Conservation (phyloP, 2,113 vertebrate genomes). For the Rattus rattus region DNA sequence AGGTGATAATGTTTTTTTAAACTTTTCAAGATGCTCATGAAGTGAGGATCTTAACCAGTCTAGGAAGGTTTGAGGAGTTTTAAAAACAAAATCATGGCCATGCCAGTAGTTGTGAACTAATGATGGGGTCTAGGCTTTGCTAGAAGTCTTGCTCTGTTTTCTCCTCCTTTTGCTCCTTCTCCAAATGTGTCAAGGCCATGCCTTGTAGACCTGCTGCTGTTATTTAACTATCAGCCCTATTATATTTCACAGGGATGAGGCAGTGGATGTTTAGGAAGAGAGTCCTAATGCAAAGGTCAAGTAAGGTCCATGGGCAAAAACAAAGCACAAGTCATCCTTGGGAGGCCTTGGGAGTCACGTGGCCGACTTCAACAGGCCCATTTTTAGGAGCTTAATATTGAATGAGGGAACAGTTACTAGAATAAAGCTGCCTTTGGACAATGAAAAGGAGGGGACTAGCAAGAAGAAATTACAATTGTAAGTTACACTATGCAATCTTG, state of each 20-base stretch:
- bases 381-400: constrained; percentile 1
- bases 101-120: neutral
- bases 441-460: neutral
- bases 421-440: neutral
- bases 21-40: neutral
- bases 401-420: neutral
- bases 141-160: neutral
- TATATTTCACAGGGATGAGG: neutral
- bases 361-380: neutral
- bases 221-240: neutral
- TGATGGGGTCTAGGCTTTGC: neutral
- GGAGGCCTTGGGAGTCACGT: neutral
- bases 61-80: neutral
- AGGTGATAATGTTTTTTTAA: neutral
- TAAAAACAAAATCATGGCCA: neutral
- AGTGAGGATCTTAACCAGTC: neutral
- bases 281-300: neutral
- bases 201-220: neutral
- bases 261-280: neutral
- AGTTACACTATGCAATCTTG: constrained; percentile 33
- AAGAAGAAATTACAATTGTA: constrained; percentile 47
- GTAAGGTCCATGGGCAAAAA: neutral
- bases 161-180: neutral
- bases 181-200: neutral
- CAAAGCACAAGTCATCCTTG: neutral